Base-by-base conservation (phyloP, 2,113 vertebrate genomes). In the Aythya baeri region DNA sequence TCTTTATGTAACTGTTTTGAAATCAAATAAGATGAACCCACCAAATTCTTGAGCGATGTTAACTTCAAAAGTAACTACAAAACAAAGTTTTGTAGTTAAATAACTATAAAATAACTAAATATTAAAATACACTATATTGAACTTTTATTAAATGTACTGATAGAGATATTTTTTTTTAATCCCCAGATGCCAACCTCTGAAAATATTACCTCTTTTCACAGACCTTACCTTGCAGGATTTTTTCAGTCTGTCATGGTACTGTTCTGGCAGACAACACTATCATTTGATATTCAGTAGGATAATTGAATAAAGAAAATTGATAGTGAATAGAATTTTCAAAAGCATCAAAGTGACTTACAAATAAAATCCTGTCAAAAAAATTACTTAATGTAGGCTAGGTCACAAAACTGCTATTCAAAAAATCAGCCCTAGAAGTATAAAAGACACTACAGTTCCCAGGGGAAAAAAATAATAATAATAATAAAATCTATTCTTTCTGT, bases 321-420 rank as follows among this genome's bases (percentile, higher is more conserved):
- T 43, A 41, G 27, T 4, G 0, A 88, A 18, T 43, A 86, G 15
- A 83, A 22, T 81, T 88, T 88, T 73, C 72, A 84, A 93, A 21
- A 85, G 44, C 82, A 86, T 83, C 49, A 62, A 88, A 62, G 74
- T 77, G 8, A 88, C 79, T 90, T 72, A 38, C 13, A 90, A 92
- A 91, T 72, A 85, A 91, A 96, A 79, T 68, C 71, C 75, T 91
- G 67, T 85, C 88, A 93, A 89, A 91, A 94, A 94, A 79, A 22
- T 20, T 80, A 29, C 20, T 74, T 79, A 41, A 93, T 58, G 92
- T 78, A 63, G 66, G 32, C 46, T 89, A 38, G 49, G 36, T 58
- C 62, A 92, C 50, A 58, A 70, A 78, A 59, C 36, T 62, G 17
- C 57, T 61, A 78, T 78, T 78, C 46, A 93, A 68, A 93, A 82